These are phyloP conservation scores for Pachyrhynchus sulphureomaculatus DNA, from an alignment of 1,140 invertebrate genomes.

Conservation along the genomic window DNA sequence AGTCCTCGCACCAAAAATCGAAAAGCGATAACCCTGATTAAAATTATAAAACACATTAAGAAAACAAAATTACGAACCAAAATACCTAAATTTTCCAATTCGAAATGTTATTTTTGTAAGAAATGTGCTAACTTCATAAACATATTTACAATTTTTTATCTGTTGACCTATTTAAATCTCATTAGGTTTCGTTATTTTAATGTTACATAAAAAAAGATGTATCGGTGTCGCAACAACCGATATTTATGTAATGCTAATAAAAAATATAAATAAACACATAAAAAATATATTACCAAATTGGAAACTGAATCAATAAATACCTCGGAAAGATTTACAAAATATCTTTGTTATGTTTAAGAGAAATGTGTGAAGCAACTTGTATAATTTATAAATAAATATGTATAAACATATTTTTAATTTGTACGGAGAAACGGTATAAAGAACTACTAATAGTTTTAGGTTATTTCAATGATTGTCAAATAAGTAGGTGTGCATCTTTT, in stretches of 20 bases:
- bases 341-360: constrained; percentile 6
- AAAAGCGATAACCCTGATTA: neutral
- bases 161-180: constrained; percentile 16
- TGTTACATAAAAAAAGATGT: constrained; percentile 27
- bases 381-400: too few species aligned
- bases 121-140: neutral
- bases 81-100: constrained; percentile 1
- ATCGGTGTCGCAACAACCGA: constrained; percentile 17
- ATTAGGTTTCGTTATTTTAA: constrained; percentile 21
- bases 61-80: neutral
- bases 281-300: constrained; percentile 27
- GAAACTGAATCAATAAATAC: constrained; percentile 25
- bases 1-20: neutral
- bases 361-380: neutral
- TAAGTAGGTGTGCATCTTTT: too few species aligned
- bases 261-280: constrained; percentile 27
- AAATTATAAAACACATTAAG: neutral
- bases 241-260: constrained; percentile 25
- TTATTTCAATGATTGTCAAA: too few species aligned
- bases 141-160: constrained; percentile 20
- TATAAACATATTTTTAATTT: too few species aligned
- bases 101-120: neutral
- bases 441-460: too few species aligned
- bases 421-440: too few species aligned
- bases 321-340: constrained; percentile 5